Percentiles rank a stretch among this genome's conserved stretches.
Conservation (phyloP, 2,888 invertebrate species). For the Poecilus cupreus region DNA sequence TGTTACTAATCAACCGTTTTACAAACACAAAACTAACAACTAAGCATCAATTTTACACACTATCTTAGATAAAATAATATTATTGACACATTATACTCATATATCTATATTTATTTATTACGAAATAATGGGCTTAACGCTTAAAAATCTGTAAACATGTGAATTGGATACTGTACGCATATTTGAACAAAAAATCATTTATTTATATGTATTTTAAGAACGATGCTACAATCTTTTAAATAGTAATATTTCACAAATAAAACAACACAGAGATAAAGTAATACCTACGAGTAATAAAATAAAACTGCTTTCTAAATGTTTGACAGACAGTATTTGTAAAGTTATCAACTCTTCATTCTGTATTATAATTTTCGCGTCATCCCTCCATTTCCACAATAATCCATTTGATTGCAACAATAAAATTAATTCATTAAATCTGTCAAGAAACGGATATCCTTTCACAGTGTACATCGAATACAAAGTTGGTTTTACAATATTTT, state of each 20-base stretch:
- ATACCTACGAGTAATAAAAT: not conserved
- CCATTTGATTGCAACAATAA: constrained; percentile 15
- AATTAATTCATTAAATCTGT: constrained; percentile 26
- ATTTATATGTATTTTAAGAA: too few species aligned
- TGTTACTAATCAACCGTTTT: too few species aligned
- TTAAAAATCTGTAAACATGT: too few species aligned
- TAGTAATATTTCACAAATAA: not conserved
- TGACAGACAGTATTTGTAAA: not conserved
- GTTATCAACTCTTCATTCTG: not conserved
- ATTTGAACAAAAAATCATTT: too few species aligned
- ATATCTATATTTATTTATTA: too few species aligned
- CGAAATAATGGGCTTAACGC: too few species aligned
- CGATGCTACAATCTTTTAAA: too few species aligned
- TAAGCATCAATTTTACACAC: too few species aligned
- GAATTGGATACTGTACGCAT: too few species aligned
- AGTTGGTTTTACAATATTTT: constrained; percentile 13
- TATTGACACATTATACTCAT: too few species aligned
- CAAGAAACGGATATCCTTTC: not conserved
- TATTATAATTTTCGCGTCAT: not conserved
- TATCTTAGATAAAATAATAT: too few species aligned
- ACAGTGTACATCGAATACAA: not conserved
- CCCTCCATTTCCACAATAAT: constrained; percentile 18
- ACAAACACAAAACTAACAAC: too few species aligned
- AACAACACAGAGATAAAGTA: not conserved
- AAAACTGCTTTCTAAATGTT: constrained; percentile 16